Percentiles rank a stretch among this genome's conserved stretches.
phyloP scores from a whole-genome alignment of 1,140 invertebrate genomes.

The Lordiphosa clarofinis region DNA sequence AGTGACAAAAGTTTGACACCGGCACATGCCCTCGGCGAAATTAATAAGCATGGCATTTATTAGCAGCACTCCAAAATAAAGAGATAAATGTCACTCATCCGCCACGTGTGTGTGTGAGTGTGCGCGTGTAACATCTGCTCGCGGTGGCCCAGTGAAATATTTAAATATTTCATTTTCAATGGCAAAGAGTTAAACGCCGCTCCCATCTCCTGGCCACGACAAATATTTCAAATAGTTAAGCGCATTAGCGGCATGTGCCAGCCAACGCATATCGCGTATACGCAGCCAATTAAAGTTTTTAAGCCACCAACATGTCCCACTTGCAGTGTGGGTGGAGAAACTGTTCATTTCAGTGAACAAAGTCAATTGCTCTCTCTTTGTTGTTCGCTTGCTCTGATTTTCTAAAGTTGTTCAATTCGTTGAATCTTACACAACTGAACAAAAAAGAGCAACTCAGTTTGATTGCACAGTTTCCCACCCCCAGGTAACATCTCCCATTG shows the following conservation, averaged over 20 bases:
- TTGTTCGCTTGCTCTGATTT: too few relatives aligned
- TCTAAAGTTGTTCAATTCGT: too few relatives aligned
- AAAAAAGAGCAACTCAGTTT: too few relatives aligned
- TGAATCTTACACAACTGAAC: too few relatives aligned
- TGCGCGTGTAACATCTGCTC: slow-evolving; percentile 36
- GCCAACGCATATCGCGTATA: slow-evolving; percentile 66
- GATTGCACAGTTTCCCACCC: too few relatives aligned
- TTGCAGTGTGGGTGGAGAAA: neutral
- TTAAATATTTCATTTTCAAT: slow-evolving; percentile 66
- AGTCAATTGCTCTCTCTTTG: neutral
- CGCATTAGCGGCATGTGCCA: slow-evolving; percentile 73
- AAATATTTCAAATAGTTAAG: slow-evolving; percentile 78
- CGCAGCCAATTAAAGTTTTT: slow-evolving; percentile 75
- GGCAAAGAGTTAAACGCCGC: neutral
- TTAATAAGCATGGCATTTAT: slow-evolving; percentile 75
- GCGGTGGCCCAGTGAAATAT: slow-evolving; percentile 35
- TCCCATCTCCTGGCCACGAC: slow-evolving; percentile 27
- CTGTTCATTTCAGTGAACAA: slow-evolving; percentile 2
- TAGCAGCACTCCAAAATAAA: slow-evolving; percentile 71
- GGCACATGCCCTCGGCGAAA: slow-evolving; percentile 39
- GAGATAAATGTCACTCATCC: slow-evolving; percentile 77
- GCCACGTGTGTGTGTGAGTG: slow-evolving; percentile 29
- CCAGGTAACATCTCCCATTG: too few relatives aligned
- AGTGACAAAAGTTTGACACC: slow-evolving; percentile 63
- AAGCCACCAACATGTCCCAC: slow-evolving; percentile 38